Conservation (phyloP, 2,888 invertebrate species). For the Dicranocentrus wangi region DNA sequence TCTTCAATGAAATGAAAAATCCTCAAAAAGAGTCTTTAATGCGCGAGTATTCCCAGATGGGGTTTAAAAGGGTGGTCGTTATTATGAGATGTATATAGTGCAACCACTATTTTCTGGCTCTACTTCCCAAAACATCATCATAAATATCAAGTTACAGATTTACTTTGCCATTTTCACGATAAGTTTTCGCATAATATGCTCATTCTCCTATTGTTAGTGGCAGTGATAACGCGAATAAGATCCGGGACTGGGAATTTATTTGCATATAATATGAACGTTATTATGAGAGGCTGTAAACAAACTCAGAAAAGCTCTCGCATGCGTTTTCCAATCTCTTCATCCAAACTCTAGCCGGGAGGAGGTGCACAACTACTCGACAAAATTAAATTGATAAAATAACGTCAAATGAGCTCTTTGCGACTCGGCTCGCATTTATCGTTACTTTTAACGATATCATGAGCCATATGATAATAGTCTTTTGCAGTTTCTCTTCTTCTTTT, state of each 20-base stretch:
- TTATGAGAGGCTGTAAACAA: background rate
- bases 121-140: background rate
- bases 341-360: too few relatives aligned
- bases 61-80: too few relatives aligned
- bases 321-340: too few relatives aligned
- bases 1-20: background rate
- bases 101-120: too few relatives aligned
- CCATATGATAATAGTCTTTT: constrained; percentile 1
- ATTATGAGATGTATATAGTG: too few relatives aligned
- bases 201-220: constrained; percentile 11
- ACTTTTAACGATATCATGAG: background rate
- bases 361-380: too few relatives aligned
- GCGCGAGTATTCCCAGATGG: background rate
- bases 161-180: constrained; percentile 23
- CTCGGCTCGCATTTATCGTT: too few relatives aligned
- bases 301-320: background rate
- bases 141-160: constrained; percentile 34
- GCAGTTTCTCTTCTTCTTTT: too few relatives aligned
- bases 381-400: constrained; percentile 8
- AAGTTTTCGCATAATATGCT: constrained; percentile 17
- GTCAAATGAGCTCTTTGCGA: background rate
- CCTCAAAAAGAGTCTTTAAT: background rate
- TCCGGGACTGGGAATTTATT: constrained; percentile 35
- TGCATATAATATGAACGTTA: constrained; percentile 25
- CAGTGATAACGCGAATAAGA: constrained; percentile 9